phyloP scores from a whole-genome alignment of 1,140 invertebrate species.

The Berghia stephanieae region DNA sequence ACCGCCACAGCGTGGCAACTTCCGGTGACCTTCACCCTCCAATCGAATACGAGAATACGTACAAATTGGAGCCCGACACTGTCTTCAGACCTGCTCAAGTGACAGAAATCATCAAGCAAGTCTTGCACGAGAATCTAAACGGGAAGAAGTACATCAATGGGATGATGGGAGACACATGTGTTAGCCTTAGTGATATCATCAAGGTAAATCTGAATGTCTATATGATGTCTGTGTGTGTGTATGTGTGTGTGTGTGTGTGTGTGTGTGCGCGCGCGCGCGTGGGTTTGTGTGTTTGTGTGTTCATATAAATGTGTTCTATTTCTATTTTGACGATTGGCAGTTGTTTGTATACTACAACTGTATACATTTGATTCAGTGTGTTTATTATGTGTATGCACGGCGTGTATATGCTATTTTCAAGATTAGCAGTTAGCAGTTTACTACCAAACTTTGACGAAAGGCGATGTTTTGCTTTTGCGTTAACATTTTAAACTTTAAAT shows the following conservation, averaged over 20 bases:
- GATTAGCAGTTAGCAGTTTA: too few species aligned
- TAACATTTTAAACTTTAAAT: too few species aligned
- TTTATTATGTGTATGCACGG: too few species aligned
- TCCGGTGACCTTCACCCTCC: constrained; percentile 29
- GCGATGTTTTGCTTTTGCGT: too few species aligned
- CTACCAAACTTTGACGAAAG: too few species aligned
- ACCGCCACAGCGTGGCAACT: constrained; percentile 8
- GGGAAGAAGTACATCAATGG: constrained; percentile 43
- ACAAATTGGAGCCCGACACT: constrained; percentile 52
- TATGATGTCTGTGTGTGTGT: neutral
- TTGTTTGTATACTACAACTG: neutral
- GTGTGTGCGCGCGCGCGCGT: neutral
- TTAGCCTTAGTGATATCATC: constrained; percentile 50
- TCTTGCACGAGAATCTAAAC: constrained; percentile 47
- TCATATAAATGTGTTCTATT: neutral
- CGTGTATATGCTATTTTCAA: too few species aligned
- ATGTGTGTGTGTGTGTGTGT: neutral
- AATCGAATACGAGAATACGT: constrained; percentile 54
- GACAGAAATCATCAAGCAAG: constrained; percentile 45
- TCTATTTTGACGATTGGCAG: neutral
- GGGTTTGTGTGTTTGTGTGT: too few species aligned
- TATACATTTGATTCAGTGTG: too few species aligned
- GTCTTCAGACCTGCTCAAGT: constrained; percentile 41
- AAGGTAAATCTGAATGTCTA: constrained; percentile 48
- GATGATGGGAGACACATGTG: constrained; percentile 41